Evolutionary conservation across 2,888 invertebrate genomes (phyloP).

Genomic region (Himalopsyche kuldschensis): DNA sequence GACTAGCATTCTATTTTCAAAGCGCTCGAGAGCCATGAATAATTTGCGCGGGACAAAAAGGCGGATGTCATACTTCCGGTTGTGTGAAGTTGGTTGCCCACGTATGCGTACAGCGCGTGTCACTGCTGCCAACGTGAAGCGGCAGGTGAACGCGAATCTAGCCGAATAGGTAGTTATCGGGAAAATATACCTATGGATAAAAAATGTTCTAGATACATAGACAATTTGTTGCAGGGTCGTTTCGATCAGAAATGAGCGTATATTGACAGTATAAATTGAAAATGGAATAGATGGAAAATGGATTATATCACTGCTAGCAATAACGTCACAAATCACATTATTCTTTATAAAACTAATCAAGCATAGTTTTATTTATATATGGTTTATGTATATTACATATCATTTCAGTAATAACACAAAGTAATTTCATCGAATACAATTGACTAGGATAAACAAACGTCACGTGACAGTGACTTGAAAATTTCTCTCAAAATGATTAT

Average conservation of each 20-base stretch:
- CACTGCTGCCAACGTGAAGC: neutral
- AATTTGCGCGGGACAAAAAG: slow-evolving; percentile 35
- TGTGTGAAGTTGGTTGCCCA: neutral
- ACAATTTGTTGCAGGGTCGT: neutral
- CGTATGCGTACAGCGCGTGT: slow-evolving; percentile 6
- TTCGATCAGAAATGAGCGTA: neutral
- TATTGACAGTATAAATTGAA: neutral
- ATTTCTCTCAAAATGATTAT: too few relatives aligned
- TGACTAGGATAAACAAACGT: too few relatives aligned
- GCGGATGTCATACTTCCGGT: slow-evolving; percentile 32
- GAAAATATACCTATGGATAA: neutral
- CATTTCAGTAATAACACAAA: too few relatives aligned
- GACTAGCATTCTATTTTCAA: slow-evolving; percentile 27
- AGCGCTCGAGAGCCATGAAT: slow-evolving; percentile 35
- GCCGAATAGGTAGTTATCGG: neutral
- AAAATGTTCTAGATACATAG: neutral
- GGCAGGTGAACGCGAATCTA: neutral
- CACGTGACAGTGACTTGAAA: too few relatives aligned
- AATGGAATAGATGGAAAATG: neutral
- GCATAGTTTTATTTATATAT: too few relatives aligned
- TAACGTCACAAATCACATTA: too few relatives aligned
- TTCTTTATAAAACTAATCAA: too few relatives aligned
- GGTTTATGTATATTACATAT: too few relatives aligned
- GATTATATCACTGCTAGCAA: too few relatives aligned
- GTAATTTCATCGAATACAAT: too few relatives aligned